Base-by-base conservation (phyloP, 2,113 vertebrate species). In the Crotalus viridis region DNA sequence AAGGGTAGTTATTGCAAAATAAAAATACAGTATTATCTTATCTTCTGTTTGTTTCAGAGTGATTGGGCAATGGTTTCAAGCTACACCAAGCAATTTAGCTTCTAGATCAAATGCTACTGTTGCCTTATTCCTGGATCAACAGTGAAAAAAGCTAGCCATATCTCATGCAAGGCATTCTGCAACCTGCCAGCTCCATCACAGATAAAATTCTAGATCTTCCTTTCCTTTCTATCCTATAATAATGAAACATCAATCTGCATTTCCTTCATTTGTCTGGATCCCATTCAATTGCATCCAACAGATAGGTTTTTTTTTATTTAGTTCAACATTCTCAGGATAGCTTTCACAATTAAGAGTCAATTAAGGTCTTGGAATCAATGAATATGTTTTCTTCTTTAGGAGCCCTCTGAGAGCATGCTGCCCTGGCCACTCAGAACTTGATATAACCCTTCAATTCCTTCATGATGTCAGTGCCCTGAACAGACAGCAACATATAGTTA, bases 221-320 rank as follows among this genome's bases (percentile, higher is more conserved):
- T 98, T 96, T 97, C 97, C n/a, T 88, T 88, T 43, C 21, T 95
- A 95, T 96, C 97, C 97, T 96, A 97, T 98, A 98, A 98, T 98
- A 98, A 97, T 98, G 97, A 98, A 95, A 90, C 93, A 94, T 81
- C 96, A 95, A 93, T 94, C 94, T 88, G 95, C 88, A 51, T 97
- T 97, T 98, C 97, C 96, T 94, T 95, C 97, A 97, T 97, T 95
- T 98, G 98, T 98, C 98, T 98, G 98, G 93, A 85, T 97, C 97
- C 97, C 96, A 97, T 96, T 96, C 96, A 95, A 95, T 10, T 15
- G 22, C 28, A 4, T 15, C 33, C 10, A 89, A 28, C 5, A 85
- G 43, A 22, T 57, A 9, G 89, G 22, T 19, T 81, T 19, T 56
- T 39, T 81, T 81, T 81, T 9, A 39, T 39, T 33, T 33, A 74